phyloP scores from a whole-genome alignment of 1,140 invertebrate species.

The Lepidurus packardi region DNA sequence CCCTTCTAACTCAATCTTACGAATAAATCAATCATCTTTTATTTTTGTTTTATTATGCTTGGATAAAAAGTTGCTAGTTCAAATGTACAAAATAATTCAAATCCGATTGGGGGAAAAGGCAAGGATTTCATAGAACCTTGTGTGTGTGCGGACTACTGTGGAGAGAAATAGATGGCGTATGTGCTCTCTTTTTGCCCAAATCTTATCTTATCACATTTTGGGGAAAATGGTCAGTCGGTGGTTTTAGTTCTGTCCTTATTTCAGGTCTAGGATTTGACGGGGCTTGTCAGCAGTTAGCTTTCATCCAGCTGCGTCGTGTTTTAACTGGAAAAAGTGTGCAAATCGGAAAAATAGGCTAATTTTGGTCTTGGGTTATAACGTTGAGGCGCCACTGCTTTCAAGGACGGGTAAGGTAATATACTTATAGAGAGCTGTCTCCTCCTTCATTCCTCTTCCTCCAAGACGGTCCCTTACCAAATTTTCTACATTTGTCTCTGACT shows the following conservation, averaged over 20 bases:
- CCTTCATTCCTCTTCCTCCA: neutral
- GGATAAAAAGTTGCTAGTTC: too few species aligned
- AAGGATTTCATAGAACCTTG: too few species aligned
- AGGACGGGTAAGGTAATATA: conserved; percentile 17
- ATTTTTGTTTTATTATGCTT: too few species aligned
- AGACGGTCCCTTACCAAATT: neutral
- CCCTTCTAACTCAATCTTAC: neutral
- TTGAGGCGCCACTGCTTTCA: conserved; percentile 10
- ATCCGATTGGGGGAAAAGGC: too few species aligned
- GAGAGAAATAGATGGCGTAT: neutral
- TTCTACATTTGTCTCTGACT: conserved; percentile 15
- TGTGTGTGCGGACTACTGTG: too few species aligned
- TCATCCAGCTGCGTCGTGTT: too few species aligned
- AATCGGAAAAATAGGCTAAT: neutral
- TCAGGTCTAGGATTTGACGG: neutral
- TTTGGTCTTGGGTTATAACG: conserved; percentile 5
- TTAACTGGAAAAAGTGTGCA: too few species aligned
- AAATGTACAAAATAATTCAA: too few species aligned
- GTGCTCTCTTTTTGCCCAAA: neutral
- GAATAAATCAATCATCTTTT: neutral
- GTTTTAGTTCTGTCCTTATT: neutral
- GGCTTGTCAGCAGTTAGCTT: too few species aligned
- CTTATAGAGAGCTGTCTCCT: neutral
- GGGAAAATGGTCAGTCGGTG: neutral
- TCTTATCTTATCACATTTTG: neutral